Percentiles rank a stretch among this genome's conserved stretches.
These are phyloP conservation scores for Matsumurasca onukii DNA, from an alignment of 1,140 invertebrate species.

Conservation along the genomic window DNA sequence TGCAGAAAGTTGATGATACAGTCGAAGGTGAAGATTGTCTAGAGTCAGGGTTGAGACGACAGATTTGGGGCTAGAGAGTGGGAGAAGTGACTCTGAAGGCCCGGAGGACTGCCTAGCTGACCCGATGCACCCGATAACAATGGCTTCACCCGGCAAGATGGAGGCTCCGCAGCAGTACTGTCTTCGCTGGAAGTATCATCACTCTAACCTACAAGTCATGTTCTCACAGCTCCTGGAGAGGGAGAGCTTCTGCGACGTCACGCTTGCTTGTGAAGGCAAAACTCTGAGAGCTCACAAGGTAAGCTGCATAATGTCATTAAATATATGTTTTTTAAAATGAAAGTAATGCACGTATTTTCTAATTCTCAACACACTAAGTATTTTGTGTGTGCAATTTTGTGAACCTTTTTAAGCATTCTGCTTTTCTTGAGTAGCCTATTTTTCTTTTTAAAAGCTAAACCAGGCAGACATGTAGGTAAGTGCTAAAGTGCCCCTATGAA, in stretches of 20 bases:
- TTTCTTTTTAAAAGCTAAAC: too few relatives aligned
- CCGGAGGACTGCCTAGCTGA: not conserved
- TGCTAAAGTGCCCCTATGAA: too few relatives aligned
- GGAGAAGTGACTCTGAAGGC: slow-evolving; percentile 14
- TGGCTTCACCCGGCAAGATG: slow-evolving; percentile 33
- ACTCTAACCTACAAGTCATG: slow-evolving; percentile 81
- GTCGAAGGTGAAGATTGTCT: too few relatives aligned
- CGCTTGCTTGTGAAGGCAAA: slow-evolving; percentile 85
- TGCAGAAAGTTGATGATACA: too few relatives aligned
- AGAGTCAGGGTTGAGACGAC: too few relatives aligned
- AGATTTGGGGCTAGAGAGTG: too few relatives aligned
- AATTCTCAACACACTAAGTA: not conserved
- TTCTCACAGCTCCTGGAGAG: slow-evolving; percentile 84
- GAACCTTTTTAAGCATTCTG: too few relatives aligned
- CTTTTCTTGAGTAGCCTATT: too few relatives aligned
- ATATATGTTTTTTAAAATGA: not conserved
- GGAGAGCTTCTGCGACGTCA: slow-evolving; percentile 89
- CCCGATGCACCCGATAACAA: slow-evolving; percentile 26
- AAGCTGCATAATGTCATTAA: slow-evolving; percentile 38
- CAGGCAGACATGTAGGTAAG: too few relatives aligned
- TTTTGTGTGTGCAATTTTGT: not conserved
- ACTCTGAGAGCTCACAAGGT: slow-evolving; percentile 88
- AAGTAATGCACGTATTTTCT: not conserved
- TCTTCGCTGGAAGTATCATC: slow-evolving; percentile 88
- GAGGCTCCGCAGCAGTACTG: slow-evolving; percentile 73